These are phyloP conservation scores for Hycleus phaleratus DNA, from an alignment of 1,140 invertebrate genomes.

Conservation along the genomic window DNA sequence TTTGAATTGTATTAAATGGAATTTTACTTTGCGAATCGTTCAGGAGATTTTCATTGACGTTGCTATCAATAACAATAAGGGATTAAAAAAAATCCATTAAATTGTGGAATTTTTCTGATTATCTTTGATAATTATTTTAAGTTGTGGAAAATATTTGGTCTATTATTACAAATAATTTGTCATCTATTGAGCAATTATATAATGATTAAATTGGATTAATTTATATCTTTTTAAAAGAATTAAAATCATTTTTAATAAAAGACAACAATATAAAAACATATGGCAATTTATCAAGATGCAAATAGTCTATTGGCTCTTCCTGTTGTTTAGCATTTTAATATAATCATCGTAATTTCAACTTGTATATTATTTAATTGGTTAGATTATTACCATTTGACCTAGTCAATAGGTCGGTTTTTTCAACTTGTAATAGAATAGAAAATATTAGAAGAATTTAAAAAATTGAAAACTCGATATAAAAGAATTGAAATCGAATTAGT, in stretches of 20 bases:
- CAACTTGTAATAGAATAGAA: no score
- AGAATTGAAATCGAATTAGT: no score
- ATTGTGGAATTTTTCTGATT: no score
- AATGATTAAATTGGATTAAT: background rate
- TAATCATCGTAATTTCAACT: constrained; percentile 21
- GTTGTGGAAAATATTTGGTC: no score
- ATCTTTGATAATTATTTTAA: no score
- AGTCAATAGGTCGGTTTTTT: constrained; percentile 12
- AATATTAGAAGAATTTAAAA: no score
- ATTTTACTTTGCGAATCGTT: background rate
- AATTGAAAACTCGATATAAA: no score
- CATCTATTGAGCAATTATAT: background rate
- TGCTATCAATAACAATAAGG: no score
- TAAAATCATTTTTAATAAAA: constrained; percentile 3
- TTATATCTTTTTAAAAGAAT: constrained; percentile 4
- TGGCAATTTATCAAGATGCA: constrained; percentile 17
- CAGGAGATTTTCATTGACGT: constrained; percentile 1
- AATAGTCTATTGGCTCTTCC: constrained; percentile 28
- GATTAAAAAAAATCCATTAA: no score
- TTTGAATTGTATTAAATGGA: constrained; percentile 18
- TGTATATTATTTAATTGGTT: constrained; percentile 17
- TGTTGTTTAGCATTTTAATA: constrained; percentile 25
- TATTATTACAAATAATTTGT: no score
- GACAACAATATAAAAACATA: constrained; percentile 12
- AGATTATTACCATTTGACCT: constrained; percentile 23